Evolutionary conservation across 1,140 invertebrate species (phyloP).

Genomic region (Olivierus martensii): DNA sequence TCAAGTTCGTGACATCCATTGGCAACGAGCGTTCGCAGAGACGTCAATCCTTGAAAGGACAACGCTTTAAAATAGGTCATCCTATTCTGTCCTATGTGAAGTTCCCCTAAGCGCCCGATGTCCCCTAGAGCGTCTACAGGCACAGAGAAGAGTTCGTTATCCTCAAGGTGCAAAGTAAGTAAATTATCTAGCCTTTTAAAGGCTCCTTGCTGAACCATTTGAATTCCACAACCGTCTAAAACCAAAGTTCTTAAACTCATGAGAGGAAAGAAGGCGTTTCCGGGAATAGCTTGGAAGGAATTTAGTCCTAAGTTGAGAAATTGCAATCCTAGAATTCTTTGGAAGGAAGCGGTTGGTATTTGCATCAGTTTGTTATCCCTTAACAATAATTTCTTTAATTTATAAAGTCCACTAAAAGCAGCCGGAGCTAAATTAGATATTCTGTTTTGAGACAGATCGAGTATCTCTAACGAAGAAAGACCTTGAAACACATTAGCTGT

Average conservation of each 20-base stretch:
- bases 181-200: slow-evolving; percentile 58
- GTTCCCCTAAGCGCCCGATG: slow-evolving; percentile 30
- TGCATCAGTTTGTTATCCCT: slow-evolving; percentile 67
- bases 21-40: slow-evolving; percentile 20
- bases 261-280: slow-evolving; percentile 37
- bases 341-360: slow-evolving; percentile 44
- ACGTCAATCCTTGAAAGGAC: slow-evolving; percentile 18
- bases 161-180: slow-evolving; percentile 55
- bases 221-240: slow-evolving; percentile 58
- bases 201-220: slow-evolving; percentile 54
- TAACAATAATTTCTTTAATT: slow-evolving; percentile 59
- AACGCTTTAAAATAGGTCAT: slow-evolving; percentile 11
- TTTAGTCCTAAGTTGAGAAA: slow-evolving; percentile 64
- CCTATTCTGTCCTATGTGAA: slow-evolving; percentile 21
- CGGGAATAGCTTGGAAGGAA: slow-evolving; percentile 49
- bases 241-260: slow-evolving; percentile 57
- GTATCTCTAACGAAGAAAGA: slow-evolving; percentile 57
- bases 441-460: slow-evolving; percentile 74
- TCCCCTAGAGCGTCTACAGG: slow-evolving; percentile 55
- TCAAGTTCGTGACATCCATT: slow-evolving; percentile 25
- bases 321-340: slow-evolving; percentile 41
- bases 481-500: slow-evolving; percentile 56
- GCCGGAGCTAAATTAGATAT: slow-evolving; percentile 60
- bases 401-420: slow-evolving; percentile 58
- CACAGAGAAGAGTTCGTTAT: slow-evolving; percentile 55